These are phyloP conservation scores for Neria commutata DNA, from an alignment of 2,888 invertebrate species.

Conservation along the genomic window DNA sequence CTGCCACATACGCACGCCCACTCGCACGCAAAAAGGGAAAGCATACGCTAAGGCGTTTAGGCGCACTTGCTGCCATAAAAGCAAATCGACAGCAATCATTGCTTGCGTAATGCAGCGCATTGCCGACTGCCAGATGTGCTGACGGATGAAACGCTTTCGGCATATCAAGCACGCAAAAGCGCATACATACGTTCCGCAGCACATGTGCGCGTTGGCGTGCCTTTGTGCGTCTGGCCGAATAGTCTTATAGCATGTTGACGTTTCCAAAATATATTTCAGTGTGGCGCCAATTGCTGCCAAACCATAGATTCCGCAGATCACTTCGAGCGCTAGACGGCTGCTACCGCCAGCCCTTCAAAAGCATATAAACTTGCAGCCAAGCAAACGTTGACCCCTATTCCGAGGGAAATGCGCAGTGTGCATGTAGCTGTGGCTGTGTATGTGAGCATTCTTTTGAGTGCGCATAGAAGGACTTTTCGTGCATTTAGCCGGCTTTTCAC, in stretches of 20 bases:
- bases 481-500: background rate
- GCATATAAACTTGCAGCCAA: background rate
- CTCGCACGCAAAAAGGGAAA: background rate
- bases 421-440: too few relatives aligned
- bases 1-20: background rate
- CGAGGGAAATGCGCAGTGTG: too few relatives aligned
- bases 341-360: background rate
- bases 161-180: background rate
- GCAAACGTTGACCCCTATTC: background rate
- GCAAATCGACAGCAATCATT: background rate
- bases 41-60: background rate
- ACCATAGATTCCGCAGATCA: conserved; percentile 8
- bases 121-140: too few relatives aligned
- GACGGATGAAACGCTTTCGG: background rate
- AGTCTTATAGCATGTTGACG: background rate
- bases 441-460: too few relatives aligned
- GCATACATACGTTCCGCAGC: background rate
- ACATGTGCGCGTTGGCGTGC: background rate
- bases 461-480: too few relatives aligned
- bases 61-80: background rate
- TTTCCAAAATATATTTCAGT: background rate
- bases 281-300: conserved; percentile 14
- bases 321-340: background rate
- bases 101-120: background rate
- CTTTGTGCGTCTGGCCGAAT: background rate